Evolutionary conservation across 1,140 invertebrate species (phyloP), one percentile per base, ranked within the genome.

Genomic region (Tetragonula clypearis): DNA sequence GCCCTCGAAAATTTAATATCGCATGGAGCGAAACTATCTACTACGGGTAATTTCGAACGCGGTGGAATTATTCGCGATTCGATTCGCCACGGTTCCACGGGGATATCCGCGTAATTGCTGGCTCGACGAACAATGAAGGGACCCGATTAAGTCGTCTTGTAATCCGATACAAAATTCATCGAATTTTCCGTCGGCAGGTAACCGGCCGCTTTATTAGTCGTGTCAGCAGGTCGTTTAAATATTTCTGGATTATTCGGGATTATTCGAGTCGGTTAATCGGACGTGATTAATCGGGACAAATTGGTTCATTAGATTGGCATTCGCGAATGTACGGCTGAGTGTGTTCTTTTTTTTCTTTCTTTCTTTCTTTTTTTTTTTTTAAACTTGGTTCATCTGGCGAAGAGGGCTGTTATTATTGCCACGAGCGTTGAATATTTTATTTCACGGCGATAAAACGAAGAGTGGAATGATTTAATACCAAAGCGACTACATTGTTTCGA

Each of bases 131-230:
- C 56, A 76, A 76, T 41, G 56, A 26, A 23, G 21, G 30, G 30
- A 12, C 56, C 60, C 74, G 74, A 60, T 60, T 76, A 76, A 76
- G 15, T 23, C 74, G 56, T 60, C 74, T 76, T 76, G 30, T 76
- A 60, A 60, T 60, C 56, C 55, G 30, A 76, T 76, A 76, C 56
- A 76, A 76, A 76, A 76, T 76, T 76, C 74, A 76, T 76, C 74
- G 74, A 60, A 56, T 35, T 49, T 30, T 30, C 74, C 74, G 21
- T 55, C 30, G 21, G 41, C 41, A 35, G 21, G 11, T 60, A n/a
- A 14, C 23, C 41, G 56, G 56, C 8, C 26, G 14, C 21, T 60
- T 41, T 49, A 41, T 56, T 23, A 76, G 56, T 9, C 30, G 19
- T 53, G 55, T 75, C 30, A 58, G 19, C 26, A 14, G n/a, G 1